These are phyloP conservation scores for Monochamus saltuarius DNA, from an alignment of 1,140 invertebrate species.

Conservation along the genomic window DNA sequence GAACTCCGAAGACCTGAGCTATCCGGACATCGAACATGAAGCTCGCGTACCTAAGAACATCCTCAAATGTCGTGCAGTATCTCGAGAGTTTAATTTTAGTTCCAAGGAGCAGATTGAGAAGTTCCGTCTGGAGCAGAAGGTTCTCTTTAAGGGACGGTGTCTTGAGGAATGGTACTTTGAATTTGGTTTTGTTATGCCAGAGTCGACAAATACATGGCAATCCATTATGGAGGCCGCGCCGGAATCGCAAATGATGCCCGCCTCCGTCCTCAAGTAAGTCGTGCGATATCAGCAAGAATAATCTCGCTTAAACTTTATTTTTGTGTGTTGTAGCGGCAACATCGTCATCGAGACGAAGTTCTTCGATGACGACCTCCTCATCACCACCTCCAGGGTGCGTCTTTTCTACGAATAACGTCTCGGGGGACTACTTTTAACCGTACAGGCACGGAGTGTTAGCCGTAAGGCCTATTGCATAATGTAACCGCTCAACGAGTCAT, in stretches of 20 bases:
- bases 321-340: constrained; percentile 80
- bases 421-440: no score
- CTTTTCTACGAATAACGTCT: constrained; percentile 84
- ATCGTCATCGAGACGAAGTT: constrained; percentile 99
- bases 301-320: no score
- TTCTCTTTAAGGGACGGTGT: constrained; percentile 77
- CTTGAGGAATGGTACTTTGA: constrained; percentile 99
- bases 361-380: constrained; percentile 92
- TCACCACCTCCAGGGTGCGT: constrained; percentile 92
- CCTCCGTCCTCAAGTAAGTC: constrained; percentile 88
- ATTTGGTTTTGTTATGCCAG: constrained; percentile 98
- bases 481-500: no score
- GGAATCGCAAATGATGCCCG: constrained; percentile 99
- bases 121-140: constrained; percentile 90
- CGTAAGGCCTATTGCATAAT: no score
- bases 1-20: constrained; percentile 93
- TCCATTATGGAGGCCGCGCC: constrained; percentile 97
- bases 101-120: constrained; percentile 95
- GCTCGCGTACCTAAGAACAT: constrained; percentile 96
- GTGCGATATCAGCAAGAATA: no score
- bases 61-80: constrained; percentile 92
- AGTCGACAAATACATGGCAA: constrained; percentile 99
- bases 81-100: constrained; percentile 98
- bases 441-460: no score
- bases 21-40: constrained; percentile 90